Evolutionary conservation across 2,888 invertebrate genomes (phyloP).

Genomic region (Luffia ferchaultella): DNA sequence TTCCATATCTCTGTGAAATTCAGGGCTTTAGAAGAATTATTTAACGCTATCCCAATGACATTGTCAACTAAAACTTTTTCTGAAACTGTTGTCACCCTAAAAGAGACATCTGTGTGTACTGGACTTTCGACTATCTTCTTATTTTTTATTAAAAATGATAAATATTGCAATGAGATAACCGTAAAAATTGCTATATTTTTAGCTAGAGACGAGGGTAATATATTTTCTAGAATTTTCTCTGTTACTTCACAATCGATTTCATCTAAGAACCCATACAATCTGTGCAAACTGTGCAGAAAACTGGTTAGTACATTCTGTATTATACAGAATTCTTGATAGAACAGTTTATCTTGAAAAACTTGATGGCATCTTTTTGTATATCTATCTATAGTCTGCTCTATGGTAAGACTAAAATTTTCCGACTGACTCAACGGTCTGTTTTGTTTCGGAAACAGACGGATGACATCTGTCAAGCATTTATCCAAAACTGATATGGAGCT

Average conservation of each 20-base stretch:
- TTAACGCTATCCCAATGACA: slow-evolving; percentile 37
- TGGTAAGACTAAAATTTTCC: slow-evolving; percentile 46
- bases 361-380: slow-evolving; percentile 56
- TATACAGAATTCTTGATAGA: slow-evolving; percentile 49
- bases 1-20: slow-evolving; percentile 46
- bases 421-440: slow-evolving; percentile 55
- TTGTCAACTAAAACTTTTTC: slow-evolving; percentile 47
- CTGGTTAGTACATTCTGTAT: slow-evolving; percentile 43
- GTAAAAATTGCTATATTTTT: slow-evolving; percentile 47
- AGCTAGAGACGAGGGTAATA: slow-evolving; percentile 36
- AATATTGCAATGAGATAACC: slow-evolving; percentile 51
- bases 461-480: slow-evolving; percentile 41
- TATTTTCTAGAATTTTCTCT: slow-evolving; percentile 47
- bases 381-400: slow-evolving; percentile 51
- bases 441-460: slow-evolving; percentile 52
- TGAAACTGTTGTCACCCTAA: slow-evolving; percentile 31
- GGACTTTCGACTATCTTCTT: slow-evolving; percentile 54
- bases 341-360: slow-evolving; percentile 57
- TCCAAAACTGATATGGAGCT: slow-evolving; percentile 35
- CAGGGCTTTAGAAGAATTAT: slow-evolving; percentile 47
- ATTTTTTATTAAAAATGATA: slow-evolving; percentile 57
- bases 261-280: slow-evolving; percentile 35
- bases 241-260: slow-evolving; percentile 46
- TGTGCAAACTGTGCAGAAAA: slow-evolving; percentile 33
- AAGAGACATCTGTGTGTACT: slow-evolving; percentile 48